A percentile compares a stretch with the other conserved stretches of the same genome.
These are phyloP conservation scores for Colistium nudipinnis DNA, from an alignment of 2,113 vertebrate genomes.

Conservation along the genomic window DNA sequence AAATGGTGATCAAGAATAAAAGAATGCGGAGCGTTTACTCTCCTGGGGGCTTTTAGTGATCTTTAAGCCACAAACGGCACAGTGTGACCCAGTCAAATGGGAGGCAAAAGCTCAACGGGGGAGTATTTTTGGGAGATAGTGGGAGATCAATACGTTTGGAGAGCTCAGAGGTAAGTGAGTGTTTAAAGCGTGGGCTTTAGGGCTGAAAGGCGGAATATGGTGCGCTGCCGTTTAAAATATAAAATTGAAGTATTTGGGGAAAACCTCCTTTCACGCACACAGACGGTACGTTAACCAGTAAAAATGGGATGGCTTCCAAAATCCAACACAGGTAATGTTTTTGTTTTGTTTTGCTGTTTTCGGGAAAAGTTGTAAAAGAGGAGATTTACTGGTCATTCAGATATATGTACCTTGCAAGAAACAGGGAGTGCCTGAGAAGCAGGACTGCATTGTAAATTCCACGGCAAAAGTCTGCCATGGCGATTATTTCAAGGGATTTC, in stretches of 20 bases:
- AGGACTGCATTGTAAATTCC: no score
- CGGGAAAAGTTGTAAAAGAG: no score
- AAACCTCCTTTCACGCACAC: no score
- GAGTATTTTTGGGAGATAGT: constrained; percentile 20
- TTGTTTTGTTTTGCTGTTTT: no score
- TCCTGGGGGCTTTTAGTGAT: constrained; percentile 36
- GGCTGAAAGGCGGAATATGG: constrained; percentile 3
- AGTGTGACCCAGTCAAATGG: constrained; percentile 19
- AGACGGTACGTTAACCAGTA: no score
- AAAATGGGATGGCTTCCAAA: no score
- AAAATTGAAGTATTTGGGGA: no score
- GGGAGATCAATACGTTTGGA: constrained; percentile 17
- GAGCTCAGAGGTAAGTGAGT: constrained; percentile 9
- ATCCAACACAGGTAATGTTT: no score
- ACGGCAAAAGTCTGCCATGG: no score
- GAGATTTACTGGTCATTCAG: no score
- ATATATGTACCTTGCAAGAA: no score
- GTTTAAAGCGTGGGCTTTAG: background rate
- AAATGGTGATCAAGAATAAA: constrained; percentile 43
- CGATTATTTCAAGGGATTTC: background rate
- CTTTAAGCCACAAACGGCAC: constrained; percentile 22
- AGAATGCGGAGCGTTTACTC: constrained; percentile 15
- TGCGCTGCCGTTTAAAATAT: constrained; percentile 13
- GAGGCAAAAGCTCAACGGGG: constrained; percentile 25
- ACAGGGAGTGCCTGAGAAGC: no score